phyloP scores from a whole-genome alignment of 2,797 vertebrate species.

The Choloepus didactylus region DNA sequence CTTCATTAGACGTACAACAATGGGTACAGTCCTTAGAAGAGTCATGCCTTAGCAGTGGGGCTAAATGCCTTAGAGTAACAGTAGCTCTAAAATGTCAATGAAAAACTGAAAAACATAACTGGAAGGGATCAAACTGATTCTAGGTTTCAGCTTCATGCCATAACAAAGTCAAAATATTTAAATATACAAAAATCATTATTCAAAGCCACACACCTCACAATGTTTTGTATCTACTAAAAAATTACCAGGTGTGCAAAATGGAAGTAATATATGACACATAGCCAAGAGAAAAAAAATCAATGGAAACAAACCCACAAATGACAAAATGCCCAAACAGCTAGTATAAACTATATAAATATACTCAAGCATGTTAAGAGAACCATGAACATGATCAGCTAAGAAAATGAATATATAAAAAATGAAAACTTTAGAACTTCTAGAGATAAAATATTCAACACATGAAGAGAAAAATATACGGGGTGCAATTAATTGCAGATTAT shows the following conservation, averaged over 20 bases:
- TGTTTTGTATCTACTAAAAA: slow-evolving; percentile 9
- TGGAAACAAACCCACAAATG: not conserved
- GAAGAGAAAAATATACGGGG: not conserved
- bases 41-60: not conserved
- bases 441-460: not conserved
- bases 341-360: not conserved
- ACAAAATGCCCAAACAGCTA: not conserved
- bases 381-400: not conserved
- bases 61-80: not conserved
- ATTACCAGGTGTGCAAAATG: not conserved
- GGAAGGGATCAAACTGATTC: slow-evolving; percentile 21
- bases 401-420: slow-evolving; percentile 3
- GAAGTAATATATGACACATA: not conserved
- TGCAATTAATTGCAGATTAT: not conserved
- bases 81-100: not conserved
- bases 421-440: not conserved
- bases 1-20: not conserved
- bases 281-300: not conserved
- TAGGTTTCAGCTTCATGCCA: not conserved
- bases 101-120: not conserved
- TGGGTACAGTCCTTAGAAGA: not conserved
- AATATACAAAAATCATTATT: not conserved
- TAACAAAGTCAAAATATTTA: not conserved
- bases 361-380: not conserved
- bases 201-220: not conserved